A percentile compares a stretch with the other conserved stretches of the same genome.
These are phyloP conservation scores for Leptinotarsa juncta DNA, from an alignment of 2,888 invertebrate genomes.

Conservation along the genomic window DNA sequence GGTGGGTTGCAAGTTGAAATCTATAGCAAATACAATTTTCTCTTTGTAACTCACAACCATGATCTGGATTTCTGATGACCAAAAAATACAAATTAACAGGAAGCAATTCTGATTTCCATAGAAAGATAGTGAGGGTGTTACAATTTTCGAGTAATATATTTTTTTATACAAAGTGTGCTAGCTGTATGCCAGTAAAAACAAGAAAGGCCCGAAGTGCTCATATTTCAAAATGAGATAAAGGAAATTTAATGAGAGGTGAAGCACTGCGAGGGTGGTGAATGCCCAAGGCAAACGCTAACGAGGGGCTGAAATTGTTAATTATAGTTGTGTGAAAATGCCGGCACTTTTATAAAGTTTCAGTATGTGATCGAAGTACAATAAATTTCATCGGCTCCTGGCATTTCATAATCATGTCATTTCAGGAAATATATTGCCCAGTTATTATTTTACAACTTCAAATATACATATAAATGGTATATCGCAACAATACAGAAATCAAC, in stretches of 20 bases:
- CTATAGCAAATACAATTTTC: no score
- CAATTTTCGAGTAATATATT: neutral
- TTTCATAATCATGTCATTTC: neutral
- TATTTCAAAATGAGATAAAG: constrained; percentile 48
- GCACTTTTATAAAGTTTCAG: constrained; percentile 39
- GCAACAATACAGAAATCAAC: no score
- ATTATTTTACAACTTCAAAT: no score
- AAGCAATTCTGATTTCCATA: no score
- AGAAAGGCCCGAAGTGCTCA: constrained; percentile 40
- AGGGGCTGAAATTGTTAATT: constrained; percentile 61
- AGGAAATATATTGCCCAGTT: no score
- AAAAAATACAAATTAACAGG: no score
- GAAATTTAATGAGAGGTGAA: constrained; percentile 59
- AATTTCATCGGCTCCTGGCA: neutral
- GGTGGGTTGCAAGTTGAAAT: no score
- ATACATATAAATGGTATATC: no score
- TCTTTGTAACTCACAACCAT: no score
- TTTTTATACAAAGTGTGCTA: constrained; percentile 1
- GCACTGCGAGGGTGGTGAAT: constrained; percentile 58
- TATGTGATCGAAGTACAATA: neutral
- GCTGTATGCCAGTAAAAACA: constrained; percentile 12
- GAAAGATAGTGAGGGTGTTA: neutral
- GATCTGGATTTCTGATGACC: no score
- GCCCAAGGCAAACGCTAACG: constrained; percentile 59
- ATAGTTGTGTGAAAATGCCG: constrained; percentile 50